Percentiles rank a stretch among this genome's conserved stretches.
These are phyloP conservation scores for Cyphomyrus discorhynchus DNA, from an alignment of 2,113 vertebrate genomes.

Conservation along the genomic window DNA sequence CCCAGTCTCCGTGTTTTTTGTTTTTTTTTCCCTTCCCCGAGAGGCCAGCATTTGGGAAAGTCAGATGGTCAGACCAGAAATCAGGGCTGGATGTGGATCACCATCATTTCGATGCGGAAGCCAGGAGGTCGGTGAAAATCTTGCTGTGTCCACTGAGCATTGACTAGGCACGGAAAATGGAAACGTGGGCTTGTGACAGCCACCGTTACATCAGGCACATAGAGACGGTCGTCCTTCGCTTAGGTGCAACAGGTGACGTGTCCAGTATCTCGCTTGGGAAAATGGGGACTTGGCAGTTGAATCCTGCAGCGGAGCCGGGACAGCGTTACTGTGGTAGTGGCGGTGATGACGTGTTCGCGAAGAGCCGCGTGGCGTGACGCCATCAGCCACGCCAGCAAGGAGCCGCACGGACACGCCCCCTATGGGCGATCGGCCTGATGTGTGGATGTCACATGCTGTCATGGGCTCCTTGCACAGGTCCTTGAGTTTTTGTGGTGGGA, in stretches of 20 bases:
- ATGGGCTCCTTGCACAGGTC: not conserved
- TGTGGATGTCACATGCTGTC: too few relatives aligned
- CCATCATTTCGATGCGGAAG: not conserved
- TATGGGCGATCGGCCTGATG: not conserved
- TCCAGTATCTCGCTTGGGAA: not conserved
- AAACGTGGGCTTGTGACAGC: not conserved
- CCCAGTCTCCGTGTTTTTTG: not conserved
- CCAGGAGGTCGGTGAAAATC: not conserved
- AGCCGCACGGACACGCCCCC: not conserved
- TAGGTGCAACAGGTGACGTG: not conserved
- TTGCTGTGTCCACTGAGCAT: not conserved
- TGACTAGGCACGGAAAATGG: not conserved
- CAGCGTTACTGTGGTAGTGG: conserved; percentile 29
- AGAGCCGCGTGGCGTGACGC: not conserved
- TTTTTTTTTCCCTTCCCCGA: not conserved
- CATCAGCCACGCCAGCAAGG: not conserved
- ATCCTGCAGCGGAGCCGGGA: not conserved
- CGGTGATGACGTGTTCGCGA: not conserved
- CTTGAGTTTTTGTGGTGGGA: not conserved
- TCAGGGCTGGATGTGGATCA: not conserved
- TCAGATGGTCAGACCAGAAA: not conserved
- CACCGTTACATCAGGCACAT: not conserved
- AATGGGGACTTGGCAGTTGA: not conserved
- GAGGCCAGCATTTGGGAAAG: not conserved
- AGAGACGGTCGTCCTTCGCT: not conserved